Evolutionary conservation across 2,113 vertebrate genomes (phyloP), one percentile per base, ranked within the genome.

Genomic region (Oryzias celebensis): DNA sequence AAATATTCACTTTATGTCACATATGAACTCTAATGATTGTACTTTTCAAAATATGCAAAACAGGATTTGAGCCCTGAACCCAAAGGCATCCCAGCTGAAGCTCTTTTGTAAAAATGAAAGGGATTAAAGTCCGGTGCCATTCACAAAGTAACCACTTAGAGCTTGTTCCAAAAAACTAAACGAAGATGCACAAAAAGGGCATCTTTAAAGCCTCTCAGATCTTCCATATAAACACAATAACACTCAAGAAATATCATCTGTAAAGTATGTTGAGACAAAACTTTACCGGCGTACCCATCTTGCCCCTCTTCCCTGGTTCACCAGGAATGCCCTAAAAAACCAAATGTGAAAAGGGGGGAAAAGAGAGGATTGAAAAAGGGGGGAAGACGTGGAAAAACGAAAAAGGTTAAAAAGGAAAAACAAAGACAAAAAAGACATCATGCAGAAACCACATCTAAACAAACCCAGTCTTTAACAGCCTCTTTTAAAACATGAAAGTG

Each of bases 271-370:
- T 89, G 93, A 95, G 94, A 95, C 94, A 98, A 99, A 98, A 97
- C 97, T 98, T 98, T 99, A 99, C 97, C 97, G 96, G 96, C 96
- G 96, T 98, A 98, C 97, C 97, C 96, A 97, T 98, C 95, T 96
- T 96, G 96, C 97, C 97, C 96, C 94, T 99, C 97, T 98, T 98
- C 93, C 97, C 97, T 90, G 94, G 94, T 94, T 95, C 91, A 60
- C 97, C 97, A 71, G 94, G 93, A 82, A 93, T 92, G 75, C 97
- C 97, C 97, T 99, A 78, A 36, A 85, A 91, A 83, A 58, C 6
- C 66, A 64, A 67, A 70, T 28, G 73, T 71, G 26, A 28, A 6
- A 63, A 76, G 20, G 63, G 36, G 71, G 67, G 62, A 52, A 49
- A 23, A 55, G 20, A 50, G 18, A 13, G 20, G 36, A 14, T 45